Evolutionary conservation across 2,113 vertebrate genomes (phyloP).

Genomic region (Helogale parvula): DNA sequence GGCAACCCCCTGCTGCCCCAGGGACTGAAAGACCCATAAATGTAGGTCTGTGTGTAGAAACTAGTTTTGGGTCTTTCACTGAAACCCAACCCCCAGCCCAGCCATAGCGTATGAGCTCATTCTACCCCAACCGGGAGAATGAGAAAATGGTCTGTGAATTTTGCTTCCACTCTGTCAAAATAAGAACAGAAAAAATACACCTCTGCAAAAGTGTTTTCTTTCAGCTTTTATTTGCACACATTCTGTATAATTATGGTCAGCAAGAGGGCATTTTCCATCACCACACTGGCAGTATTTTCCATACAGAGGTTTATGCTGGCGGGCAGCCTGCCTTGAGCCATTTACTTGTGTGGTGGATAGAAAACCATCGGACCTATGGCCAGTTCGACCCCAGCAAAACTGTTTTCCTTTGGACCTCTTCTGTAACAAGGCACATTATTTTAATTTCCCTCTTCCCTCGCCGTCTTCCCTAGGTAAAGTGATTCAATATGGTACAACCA

Average conservation of each 20-base stretch:
- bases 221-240: conserved; percentile 78
- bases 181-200: conserved; percentile 64
- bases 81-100: conserved; percentile 31
- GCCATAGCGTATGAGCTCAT: conserved; percentile 52
- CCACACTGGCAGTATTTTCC: conserved; percentile 74
- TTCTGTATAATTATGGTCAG: conserved; percentile 78
- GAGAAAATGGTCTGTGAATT: conserved; percentile 72
- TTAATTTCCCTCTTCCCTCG: conserved; percentile 56
- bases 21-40: conserved; percentile 3
- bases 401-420: conserved; percentile 59
- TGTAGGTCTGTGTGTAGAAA: not conserved
- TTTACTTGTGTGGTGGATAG: conserved; percentile 72
- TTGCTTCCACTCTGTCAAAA: conserved; percentile 70
- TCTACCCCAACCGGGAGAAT: conserved; percentile 49
- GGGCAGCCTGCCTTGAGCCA: conserved; percentile 62
- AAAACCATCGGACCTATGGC: conserved; percentile 67
- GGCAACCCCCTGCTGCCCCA: not conserved
- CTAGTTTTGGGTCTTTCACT: not conserved
- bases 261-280: conserved; percentile 77
- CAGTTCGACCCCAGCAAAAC: conserved; percentile 64
- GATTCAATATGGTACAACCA: conserved; percentile 49
- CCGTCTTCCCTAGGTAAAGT: conserved; percentile 60
- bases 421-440: conserved; percentile 48
- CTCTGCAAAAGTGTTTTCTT: conserved; percentile 70
- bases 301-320: conserved; percentile 77